Conservation (phyloP, 2,888 invertebrate genomes). For the Teleiodes luculella region DNA sequence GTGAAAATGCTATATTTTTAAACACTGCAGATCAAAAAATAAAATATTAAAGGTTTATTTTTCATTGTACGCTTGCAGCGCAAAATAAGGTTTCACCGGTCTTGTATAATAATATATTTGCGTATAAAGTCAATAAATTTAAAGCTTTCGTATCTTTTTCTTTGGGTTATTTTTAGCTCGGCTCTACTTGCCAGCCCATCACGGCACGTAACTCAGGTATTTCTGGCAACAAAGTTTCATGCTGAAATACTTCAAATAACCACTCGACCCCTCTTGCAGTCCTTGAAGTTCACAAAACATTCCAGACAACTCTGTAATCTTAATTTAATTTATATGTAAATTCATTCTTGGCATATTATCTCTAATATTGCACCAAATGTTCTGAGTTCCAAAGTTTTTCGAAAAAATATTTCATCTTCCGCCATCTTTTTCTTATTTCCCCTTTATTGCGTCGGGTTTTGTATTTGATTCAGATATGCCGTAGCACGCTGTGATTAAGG, state of each 20-base stretch:
- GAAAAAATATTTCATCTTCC: constrained; percentile 46
- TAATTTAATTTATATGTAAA: constrained; percentile 57
- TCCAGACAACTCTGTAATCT: constrained; percentile 40
- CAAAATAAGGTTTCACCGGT: too few species aligned
- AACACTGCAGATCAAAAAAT: too few species aligned
- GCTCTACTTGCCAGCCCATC: too few species aligned
- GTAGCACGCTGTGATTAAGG: constrained; percentile 53
- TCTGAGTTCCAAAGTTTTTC: constrained; percentile 43
- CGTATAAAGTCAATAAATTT: too few species aligned
- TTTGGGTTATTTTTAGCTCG: too few species aligned
- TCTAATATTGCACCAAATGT: constrained; percentile 43
- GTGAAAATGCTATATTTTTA: too few species aligned
- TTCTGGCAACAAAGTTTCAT: background rate
- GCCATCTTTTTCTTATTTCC: constrained; percentile 50
- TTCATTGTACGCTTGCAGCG: too few species aligned
- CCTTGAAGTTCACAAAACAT: constrained; percentile 23
- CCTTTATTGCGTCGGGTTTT: constrained; percentile 54
- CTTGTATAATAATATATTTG: too few species aligned
- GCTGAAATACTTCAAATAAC: background rate
- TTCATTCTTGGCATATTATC: constrained; percentile 49
- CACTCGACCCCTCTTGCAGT: background rate
- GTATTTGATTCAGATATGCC: constrained; percentile 58
- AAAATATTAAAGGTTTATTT: too few species aligned
- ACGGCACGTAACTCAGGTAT: background rate
- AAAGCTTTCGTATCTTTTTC: too few species aligned